Evolutionary conservation across 2,888 invertebrate species (phyloP), one percentile per base, ranked within the genome.

Genomic region (Apamea anceps): DNA sequence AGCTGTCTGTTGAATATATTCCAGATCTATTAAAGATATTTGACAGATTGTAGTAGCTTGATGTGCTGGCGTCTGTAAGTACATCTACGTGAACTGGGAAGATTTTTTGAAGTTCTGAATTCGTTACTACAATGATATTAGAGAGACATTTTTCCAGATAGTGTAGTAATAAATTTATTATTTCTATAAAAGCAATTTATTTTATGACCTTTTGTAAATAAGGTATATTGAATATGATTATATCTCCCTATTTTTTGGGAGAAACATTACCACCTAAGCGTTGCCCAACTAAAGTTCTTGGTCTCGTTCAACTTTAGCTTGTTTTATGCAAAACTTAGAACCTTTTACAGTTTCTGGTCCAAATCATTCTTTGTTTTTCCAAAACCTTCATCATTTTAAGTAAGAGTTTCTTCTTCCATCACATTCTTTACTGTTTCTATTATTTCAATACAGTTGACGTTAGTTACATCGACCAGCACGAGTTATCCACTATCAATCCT

Each of bases 401-500:
- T 28, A 51, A 28, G 1, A 0, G 37, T 72, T n/a, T 51, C 15
- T 37, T 51, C 10, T 15, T 37, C n/a, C 28, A 42, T 15, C 0
- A 60, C n/a, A 60, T 72, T 1, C 1, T 18, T 54, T 21, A 12
- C 18, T 21, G 3, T 75, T n/a, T 76, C 12, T 48, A 37, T 25
- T 48, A 57, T n/a, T 42, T 25, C 25, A 21, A 32, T 65, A 72
- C 12, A 4, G 7, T 42, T 42, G n/a, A 28, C 28, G 10, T 72
- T 25, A 48, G 10, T 28, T 57, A 32, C n/a, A 1, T 28, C 42
- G 37, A 25, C 32, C 32, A 0, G n/a, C 3, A 13, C 3, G 2
- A 60, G 60, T 68, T 66, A 45, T 45, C 66, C n/a, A 42, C 28
- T 77, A 85, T 73, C 73, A 21, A 37, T 32, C 25, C 62, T 74